Percentiles rank a stretch among this genome's conserved stretches.
These are phyloP conservation scores for Jordanella pulchra DNA, from an alignment of 2,797 vertebrate genomes.

Conservation along the genomic window DNA sequence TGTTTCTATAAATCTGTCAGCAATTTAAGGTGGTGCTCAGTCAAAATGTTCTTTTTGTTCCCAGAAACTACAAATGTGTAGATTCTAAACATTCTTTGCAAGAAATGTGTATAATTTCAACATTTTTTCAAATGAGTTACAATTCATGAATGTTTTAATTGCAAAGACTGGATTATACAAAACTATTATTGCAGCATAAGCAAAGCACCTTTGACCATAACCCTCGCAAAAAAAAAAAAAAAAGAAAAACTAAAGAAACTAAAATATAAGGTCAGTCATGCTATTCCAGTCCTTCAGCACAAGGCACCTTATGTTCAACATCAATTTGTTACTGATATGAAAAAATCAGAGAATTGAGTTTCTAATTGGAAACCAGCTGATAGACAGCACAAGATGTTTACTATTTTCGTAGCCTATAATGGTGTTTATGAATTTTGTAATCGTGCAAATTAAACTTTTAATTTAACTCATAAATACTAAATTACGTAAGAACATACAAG, in stretches of 20 bases:
- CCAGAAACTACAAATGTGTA: not conserved
- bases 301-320: too few species aligned
- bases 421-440: not conserved
- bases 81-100: not conserved
- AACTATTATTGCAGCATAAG: not conserved
- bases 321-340: too few species aligned
- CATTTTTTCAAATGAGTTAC: not conserved
- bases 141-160: not conserved
- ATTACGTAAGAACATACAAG: not conserved
- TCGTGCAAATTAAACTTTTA: not conserved
- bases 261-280: not conserved
- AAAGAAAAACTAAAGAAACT: not conserved
- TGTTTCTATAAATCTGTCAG: slow-evolving; percentile 5
- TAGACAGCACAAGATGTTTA: too few species aligned
- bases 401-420: too few species aligned
- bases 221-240: not conserved
- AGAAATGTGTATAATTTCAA: not conserved
- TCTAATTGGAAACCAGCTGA: too few species aligned
- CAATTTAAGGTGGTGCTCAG: slow-evolving; percentile 2
- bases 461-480: not conserved
- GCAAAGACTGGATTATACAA: not conserved
- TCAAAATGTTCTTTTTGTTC: not conserved
- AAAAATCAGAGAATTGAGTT: too few species aligned
- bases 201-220: too few species aligned
- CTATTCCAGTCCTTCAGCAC: too few species aligned